Conservation (phyloP, 2,797 vertebrate species). For the Gallinago solitaria region DNA sequence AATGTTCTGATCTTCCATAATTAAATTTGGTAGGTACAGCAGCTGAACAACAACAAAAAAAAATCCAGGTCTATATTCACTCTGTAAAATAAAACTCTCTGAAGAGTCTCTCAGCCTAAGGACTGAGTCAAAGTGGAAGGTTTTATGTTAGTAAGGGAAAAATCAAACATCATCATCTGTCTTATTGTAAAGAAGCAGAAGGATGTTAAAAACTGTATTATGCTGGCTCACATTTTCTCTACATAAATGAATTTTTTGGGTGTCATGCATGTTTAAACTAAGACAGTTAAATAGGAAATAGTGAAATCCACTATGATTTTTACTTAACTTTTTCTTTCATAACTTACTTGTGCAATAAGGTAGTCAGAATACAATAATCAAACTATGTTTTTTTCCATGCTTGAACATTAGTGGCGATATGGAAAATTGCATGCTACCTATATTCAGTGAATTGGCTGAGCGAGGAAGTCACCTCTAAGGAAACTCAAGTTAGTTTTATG, state of each 20-base stretch:
- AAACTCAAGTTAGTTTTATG: neutral
- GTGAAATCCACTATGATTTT: slow-evolving; percentile 7
- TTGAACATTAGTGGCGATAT: neutral
- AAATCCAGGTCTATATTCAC: neutral
- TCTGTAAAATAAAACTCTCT: neutral
- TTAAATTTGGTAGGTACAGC: neutral
- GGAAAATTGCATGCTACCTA: neutral
- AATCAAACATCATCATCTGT: neutral
- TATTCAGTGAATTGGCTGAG: neutral
- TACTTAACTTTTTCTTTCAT: neutral
- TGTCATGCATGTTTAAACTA: neutral
- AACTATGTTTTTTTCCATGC: neutral
- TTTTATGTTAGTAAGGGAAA: neutral
- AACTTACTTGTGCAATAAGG: neutral
- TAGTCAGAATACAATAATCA: neutral
- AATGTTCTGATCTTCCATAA: neutral
- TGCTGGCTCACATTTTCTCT: neutral
- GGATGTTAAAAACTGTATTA: neutral
- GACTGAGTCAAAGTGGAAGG: neutral
- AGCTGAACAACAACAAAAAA: neutral
- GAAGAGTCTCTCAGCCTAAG: neutral
- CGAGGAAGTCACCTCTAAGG: neutral
- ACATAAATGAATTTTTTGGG: neutral
- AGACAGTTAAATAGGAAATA: slow-evolving; percentile 27
- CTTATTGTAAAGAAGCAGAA: neutral